phyloP scores from a whole-genome alignment of 2,888 invertebrate genomes.

The Aromia moschata region DNA sequence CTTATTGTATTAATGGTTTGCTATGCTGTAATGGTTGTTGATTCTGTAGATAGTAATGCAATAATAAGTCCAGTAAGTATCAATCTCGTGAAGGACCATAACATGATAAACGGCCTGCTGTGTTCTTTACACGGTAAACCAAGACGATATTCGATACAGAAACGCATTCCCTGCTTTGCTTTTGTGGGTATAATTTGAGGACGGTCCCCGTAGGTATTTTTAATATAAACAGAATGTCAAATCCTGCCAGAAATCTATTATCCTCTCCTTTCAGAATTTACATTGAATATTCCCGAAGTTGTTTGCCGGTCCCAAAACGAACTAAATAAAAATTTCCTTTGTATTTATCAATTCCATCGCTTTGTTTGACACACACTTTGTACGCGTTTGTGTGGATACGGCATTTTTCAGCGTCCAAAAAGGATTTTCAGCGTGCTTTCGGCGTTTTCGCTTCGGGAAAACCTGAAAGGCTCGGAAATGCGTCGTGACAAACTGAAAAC shows the following conservation, averaged over 20 bases:
- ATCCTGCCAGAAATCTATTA: slow-evolving; percentile 12
- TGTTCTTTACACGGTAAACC: no score
- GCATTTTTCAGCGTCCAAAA: slow-evolving; percentile 9
- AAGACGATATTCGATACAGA: no score
- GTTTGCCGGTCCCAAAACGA: slow-evolving; percentile 19
- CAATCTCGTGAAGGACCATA: no score
- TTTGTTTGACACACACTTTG: slow-evolving; percentile 19
- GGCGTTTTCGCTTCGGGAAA: background rate
- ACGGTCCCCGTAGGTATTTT: slow-evolving; percentile 5
- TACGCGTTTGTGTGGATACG: slow-evolving; percentile 11
- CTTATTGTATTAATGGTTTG: no score
- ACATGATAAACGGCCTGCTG: no score
- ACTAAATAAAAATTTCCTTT: slow-evolving; percentile 23
- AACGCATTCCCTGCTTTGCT: no score
- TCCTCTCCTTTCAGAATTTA: slow-evolving; percentile 4
- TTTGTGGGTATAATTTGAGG: slow-evolving; percentile 2
- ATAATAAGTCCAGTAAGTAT: no score
- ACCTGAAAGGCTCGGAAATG: background rate
- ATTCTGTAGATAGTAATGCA: no score
- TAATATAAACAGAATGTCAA: slow-evolving; percentile 9
- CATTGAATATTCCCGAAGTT: slow-evolving; percentile 14
- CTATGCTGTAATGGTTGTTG: no score
- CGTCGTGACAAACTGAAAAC: background rate
- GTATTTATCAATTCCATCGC: slow-evolving; percentile 21
- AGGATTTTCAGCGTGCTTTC: background rate